These are phyloP conservation scores for Drosophila dives DNA, from an alignment of 2,888 invertebrate genomes.

Conservation along the genomic window DNA sequence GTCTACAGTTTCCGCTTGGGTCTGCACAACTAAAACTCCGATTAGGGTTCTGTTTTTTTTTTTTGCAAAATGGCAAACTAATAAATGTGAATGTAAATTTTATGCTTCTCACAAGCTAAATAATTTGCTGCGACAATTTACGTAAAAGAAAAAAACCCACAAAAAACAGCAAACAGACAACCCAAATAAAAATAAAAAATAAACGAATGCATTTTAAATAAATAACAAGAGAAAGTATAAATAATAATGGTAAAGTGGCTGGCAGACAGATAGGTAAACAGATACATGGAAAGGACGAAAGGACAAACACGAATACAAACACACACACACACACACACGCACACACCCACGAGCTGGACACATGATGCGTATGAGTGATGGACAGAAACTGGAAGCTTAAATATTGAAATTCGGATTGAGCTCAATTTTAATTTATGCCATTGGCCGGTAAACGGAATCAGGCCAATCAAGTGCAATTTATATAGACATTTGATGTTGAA, in stretches of 20 bases:
- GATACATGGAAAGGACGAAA: background rate
- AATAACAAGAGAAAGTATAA: slow-evolving; percentile 61
- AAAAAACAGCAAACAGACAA: slow-evolving; percentile 1
- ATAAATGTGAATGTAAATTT: slow-evolving; percentile 71
- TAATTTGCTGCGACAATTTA: slow-evolving; percentile 58
- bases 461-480: slow-evolving; percentile 80
- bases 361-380: slow-evolving; percentile 67
- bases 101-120: slow-evolving; percentile 58
- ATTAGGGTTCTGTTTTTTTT: slow-evolving; percentile 15
- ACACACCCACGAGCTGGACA: background rate
- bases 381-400: slow-evolving; percentile 5
- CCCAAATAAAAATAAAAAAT: background rate
- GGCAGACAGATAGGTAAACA: slow-evolving; percentile 9
- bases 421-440: slow-evolving; percentile 76
- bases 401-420: slow-evolving; percentile 20
- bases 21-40: slow-evolving; percentile 15
- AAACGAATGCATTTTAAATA: slow-evolving; percentile 62
- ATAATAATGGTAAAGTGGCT: slow-evolving; percentile 54
- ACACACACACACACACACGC: background rate
- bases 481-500: slow-evolving; percentile 76
- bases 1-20: slow-evolving; percentile 63
- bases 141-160: slow-evolving; percentile 12
- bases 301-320: background rate
- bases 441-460: slow-evolving; percentile 69
- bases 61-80: slow-evolving; percentile 48